Evolutionary conservation across 1,140 invertebrate genomes (phyloP).

Genomic region (Drosophila punjabiensis): DNA sequence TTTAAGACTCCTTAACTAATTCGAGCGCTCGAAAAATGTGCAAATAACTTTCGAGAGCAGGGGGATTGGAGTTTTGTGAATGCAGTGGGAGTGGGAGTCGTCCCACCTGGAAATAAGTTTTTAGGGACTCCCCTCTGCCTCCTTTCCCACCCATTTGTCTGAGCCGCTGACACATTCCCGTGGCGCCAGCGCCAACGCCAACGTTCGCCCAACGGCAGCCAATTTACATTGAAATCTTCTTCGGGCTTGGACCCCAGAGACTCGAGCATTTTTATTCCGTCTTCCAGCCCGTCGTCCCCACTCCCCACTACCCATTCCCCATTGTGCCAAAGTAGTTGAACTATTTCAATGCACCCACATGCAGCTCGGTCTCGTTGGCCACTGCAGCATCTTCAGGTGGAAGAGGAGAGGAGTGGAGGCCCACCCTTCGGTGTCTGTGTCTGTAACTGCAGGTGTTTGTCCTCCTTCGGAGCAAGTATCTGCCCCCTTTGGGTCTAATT

Average conservation of each 20-base stretch:
- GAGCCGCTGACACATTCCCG: constrained; percentile 71
- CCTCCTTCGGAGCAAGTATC: constrained; percentile 37
- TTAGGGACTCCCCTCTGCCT: constrained; percentile 18
- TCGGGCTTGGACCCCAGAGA: constrained; percentile 40
- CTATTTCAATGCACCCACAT: constrained; percentile 79
- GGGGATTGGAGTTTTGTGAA: neutral
- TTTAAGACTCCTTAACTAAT: constrained; percentile 70
- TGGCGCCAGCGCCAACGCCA: constrained; percentile 40
- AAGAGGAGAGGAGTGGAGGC: constrained; percentile 12
- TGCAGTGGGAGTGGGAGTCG: neutral
- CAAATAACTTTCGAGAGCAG: constrained; percentile 58
- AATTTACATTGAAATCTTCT: constrained; percentile 76
- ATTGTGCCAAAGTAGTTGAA: constrained; percentile 71
- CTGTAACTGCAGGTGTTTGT: constrained; percentile 75
- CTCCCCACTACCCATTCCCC: constrained; percentile 4
- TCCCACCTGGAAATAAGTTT: constrained; percentile 44
- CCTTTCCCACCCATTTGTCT: constrained; percentile 53
- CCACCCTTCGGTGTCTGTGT: constrained; percentile 39
- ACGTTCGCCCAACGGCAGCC: constrained; percentile 58
- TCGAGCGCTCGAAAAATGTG: constrained; percentile 66
- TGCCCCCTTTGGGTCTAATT: constrained; percentile 59
- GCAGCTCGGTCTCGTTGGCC: constrained; percentile 34
- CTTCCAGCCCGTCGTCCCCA: constrained; percentile 8
- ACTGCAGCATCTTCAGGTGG: constrained; percentile 63
- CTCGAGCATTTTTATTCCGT: constrained; percentile 27